Conservation (phyloP, 2,888 invertebrate species). For the Theretra japonica region DNA sequence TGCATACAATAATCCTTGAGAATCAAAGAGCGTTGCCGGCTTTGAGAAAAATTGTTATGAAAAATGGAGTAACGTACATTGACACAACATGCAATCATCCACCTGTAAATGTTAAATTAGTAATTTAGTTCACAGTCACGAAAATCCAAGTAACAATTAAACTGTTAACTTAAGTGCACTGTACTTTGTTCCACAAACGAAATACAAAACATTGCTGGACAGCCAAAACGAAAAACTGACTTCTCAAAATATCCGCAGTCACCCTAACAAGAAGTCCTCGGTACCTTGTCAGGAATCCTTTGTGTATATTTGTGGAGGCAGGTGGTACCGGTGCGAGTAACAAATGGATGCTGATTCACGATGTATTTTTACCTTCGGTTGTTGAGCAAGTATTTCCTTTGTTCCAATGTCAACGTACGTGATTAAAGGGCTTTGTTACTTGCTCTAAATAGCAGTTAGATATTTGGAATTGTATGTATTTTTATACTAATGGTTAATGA, state of each 20-base stretch:
- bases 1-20: too few species aligned
- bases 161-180: too few species aligned
- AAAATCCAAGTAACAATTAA: too few species aligned
- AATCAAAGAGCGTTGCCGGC: too few species aligned
- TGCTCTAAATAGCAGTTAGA: neutral
- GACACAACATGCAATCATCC: too few species aligned
- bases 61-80: too few species aligned
- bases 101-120: too few species aligned
- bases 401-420: constrained; percentile 20
- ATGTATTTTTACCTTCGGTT: constrained; percentile 47
- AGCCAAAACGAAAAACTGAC: neutral
- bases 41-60: too few species aligned
- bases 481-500: neutral
- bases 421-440: neutral
- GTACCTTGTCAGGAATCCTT: constrained; percentile 47
- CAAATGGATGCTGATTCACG: constrained; percentile 49
- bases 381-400: constrained; percentile 16
- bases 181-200: neutral
- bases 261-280: neutral
- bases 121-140: too few species aligned
- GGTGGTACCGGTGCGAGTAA: constrained; percentile 42
- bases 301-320: constrained; percentile 67
- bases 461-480: neutral
- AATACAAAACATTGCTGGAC: neutral
- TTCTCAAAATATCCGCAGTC: constrained; percentile 21